A percentile compares a stretch with the other conserved stretches of the same genome.
Conservation (phyloP, 2,797 vertebrate species). For the Pteropus rufus region DNA sequence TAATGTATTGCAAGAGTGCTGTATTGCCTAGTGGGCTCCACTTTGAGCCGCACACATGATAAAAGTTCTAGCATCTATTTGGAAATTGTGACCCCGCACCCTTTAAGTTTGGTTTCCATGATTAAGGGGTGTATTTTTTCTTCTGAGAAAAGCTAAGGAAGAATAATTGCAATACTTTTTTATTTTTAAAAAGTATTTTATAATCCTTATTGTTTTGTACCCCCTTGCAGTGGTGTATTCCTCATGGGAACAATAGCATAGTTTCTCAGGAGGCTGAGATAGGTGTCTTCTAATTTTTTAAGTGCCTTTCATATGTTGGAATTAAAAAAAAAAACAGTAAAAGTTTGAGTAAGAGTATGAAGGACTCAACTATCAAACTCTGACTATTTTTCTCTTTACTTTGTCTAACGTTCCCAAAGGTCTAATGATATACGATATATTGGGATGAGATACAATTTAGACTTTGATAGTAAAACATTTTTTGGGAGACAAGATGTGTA, state of each 20-base stretch:
- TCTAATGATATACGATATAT: slow-evolving; percentile 44
- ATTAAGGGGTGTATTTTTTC: neutral
- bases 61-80: slow-evolving; percentile 53
- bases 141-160: neutral
- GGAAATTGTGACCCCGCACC: slow-evolving; percentile 10
- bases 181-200: neutral
- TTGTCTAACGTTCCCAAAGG: neutral
- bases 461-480: slow-evolving; percentile 60
- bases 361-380: neutral
- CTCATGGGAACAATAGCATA: neutral
- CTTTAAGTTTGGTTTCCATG: slow-evolving; percentile 43
- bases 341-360: neutral
- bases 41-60: too few species aligned
- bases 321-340: slow-evolving; percentile 14
- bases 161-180: neutral
- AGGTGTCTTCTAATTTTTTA: neutral
- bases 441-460: slow-evolving; percentile 44
- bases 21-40: slow-evolving; percentile 69
- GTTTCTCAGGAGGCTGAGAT: neutral
- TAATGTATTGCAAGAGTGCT: slow-evolving; percentile 81
- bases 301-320: neutral
- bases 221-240: neutral
- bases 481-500: slow-evolving; percentile 9
- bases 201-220: neutral
- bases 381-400: slow-evolving; percentile 12